Evolutionary conservation across 2,797 vertebrate species (phyloP).

Genomic region (Malacoraja senta): DNA sequence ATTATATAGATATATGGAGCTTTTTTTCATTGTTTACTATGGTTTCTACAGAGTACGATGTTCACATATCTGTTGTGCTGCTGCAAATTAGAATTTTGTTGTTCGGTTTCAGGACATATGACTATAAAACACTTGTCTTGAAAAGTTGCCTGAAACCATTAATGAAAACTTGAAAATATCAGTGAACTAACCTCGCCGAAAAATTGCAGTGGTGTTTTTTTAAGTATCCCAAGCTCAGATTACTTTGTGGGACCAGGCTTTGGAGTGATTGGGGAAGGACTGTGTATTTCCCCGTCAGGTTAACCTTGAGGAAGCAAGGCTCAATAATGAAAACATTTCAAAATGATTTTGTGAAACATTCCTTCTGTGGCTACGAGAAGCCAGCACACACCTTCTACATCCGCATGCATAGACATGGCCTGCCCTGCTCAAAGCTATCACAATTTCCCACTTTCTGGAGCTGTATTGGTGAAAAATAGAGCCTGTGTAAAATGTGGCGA

Average conservation of each 20-base stretch:
- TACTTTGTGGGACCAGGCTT: neutral
- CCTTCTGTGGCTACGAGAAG: neutral
- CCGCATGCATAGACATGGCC: too few species aligned
- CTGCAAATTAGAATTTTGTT: too few species aligned
- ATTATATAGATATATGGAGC: too few species aligned
- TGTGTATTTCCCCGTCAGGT: neutral
- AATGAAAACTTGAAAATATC: neutral
- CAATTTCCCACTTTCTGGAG: neutral
- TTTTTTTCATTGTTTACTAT: too few species aligned
- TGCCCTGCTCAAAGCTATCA: neutral
- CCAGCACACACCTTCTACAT: too few species aligned
- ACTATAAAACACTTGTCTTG: too few species aligned
- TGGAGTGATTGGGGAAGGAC: neutral
- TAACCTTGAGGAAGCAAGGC: neutral
- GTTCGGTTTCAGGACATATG: too few species aligned
- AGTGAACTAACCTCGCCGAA: neutral
- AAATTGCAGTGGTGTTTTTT: neutral
- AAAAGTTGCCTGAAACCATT: too few species aligned
- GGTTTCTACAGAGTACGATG: too few species aligned
- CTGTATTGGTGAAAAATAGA: too few species aligned
- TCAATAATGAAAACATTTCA: neutral
- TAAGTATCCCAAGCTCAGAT: neutral
- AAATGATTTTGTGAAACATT: neutral
- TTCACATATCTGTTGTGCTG: too few species aligned
- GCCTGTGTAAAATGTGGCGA: too few species aligned